Percentiles rank a stretch among this genome's conserved stretches.
phyloP scores from a whole-genome alignment of 2,888 invertebrate genomes.

The Lacanobia oleracea region DNA sequence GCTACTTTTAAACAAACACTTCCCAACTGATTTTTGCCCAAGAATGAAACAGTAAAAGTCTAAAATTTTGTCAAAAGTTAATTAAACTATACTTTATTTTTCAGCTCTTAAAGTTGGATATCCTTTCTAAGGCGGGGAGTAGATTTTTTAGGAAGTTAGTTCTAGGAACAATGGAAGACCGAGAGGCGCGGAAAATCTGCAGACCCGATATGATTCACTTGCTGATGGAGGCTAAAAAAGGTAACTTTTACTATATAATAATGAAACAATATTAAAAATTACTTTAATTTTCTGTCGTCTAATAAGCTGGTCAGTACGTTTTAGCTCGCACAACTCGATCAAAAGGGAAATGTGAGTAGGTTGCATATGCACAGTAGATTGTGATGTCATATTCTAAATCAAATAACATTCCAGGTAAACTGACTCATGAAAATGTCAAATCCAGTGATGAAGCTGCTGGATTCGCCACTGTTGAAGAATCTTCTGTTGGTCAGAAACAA shows the following conservation, averaged over 20 bases:
- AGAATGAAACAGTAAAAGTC: background rate
- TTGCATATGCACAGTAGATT: background rate
- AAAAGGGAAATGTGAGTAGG: too few species aligned
- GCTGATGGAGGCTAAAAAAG: constrained; percentile 88
- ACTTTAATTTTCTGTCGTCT: too few species aligned
- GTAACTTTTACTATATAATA: constrained; percentile 53
- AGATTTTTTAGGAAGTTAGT: constrained; percentile 80
- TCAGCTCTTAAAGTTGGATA: constrained; percentile 67
- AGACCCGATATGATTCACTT: constrained; percentile 90
- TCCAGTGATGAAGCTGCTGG: constrained; percentile 72
- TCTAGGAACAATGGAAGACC: constrained; percentile 78
- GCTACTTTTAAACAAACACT: too few species aligned
- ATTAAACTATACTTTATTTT: constrained; percentile 27
- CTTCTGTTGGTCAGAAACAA: constrained; percentile 72
- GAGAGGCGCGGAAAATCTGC: constrained; percentile 77
- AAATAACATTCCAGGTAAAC: constrained; percentile 66
- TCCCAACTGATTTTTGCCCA: too few species aligned
- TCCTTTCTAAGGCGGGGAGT: constrained; percentile 64
- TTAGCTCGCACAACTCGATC: too few species aligned
- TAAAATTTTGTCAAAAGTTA: too few species aligned
- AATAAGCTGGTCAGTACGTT: too few species aligned
- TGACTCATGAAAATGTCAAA: constrained; percentile 34
- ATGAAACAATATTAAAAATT: too few species aligned
- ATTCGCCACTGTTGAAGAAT: constrained; percentile 83
- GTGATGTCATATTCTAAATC: background rate